Evolutionary conservation across 2,888 invertebrate species (phyloP), one percentile per base, ranked within the genome.

Genomic region (Drosophila setosimentum): DNA sequence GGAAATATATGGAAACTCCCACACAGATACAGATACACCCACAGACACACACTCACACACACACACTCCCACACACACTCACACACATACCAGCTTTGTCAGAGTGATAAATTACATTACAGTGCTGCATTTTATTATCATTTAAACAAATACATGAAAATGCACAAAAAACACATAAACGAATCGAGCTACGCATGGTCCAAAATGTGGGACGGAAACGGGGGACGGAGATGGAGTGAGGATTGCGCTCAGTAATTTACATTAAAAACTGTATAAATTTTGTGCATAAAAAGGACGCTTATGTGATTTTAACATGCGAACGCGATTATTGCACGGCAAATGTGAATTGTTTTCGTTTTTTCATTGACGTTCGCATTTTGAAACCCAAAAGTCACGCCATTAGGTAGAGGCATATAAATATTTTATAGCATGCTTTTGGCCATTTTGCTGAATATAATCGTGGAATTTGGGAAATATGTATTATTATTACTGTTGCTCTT

Each of bases 71-170:
- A 37, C 32, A 42, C 42, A 21, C 50, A 11, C 6, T 45, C 29
- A 40, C n/a, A 40, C 32, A 29, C 30, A 13, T 29, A 37, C 54
- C 8, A 35, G 30, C 40, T 18, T 27, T 62, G 32, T 18, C 30
- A 24, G n/a, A 70, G 68, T 82, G 78, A 85, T 87, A 85, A 85
- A 85, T 85, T 80, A 80, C 62, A 76, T 72, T 71, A 55, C 55
- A 51, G 42, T 64, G 68, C 76, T 80, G 85, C 80, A 85, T 85
- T 85, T 85, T 81, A 85, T 81, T 87, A 87, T 82, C 85, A 76
- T 76, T 84, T 66, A 75, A 77, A 73, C 68, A 77, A 77, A 77
- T 69, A 60, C 69, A 68, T 50, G 49, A 32, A 58, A 45, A 49
- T 73, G 65, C 55, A 59, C 35, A 49, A 61, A 45, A 33, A 53